A percentile compares a stretch with the other conserved stretches of the same genome.
Evolutionary conservation across 2,888 invertebrate genomes (phyloP).

Genomic region (Corythucha ciliata): DNA sequence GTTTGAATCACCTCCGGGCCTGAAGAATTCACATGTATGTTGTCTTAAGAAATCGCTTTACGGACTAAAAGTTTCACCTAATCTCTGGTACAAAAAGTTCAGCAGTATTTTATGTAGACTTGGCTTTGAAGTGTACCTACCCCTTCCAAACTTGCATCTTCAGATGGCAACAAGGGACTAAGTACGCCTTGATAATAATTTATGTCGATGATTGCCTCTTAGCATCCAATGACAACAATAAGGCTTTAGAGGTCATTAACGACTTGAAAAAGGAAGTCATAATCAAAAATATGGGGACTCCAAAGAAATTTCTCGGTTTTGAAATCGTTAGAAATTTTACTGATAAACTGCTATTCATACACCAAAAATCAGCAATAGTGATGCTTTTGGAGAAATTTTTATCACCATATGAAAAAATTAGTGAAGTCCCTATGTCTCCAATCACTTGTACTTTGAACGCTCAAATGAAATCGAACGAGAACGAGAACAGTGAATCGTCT

Average conservation of each 20-base stretch:
- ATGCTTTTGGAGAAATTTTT: not conserved
- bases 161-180: not conserved
- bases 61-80: too few species aligned
- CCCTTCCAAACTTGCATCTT: constrained; percentile 2
- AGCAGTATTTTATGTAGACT: constrained; percentile 1
- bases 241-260: too few species aligned
- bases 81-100: not conserved
- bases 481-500: not conserved
- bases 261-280: too few species aligned
- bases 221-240: too few species aligned
- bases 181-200: not conserved
- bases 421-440: not conserved
- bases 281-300: too few species aligned
- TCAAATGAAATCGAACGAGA: not conserved
- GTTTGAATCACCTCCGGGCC: too few species aligned
- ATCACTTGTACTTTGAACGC: constrained; percentile 1
- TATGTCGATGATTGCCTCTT: too few species aligned
- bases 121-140: constrained; percentile 3
- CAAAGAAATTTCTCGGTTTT: too few species aligned
- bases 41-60: constrained; percentile 8
- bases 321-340: too few species aligned
- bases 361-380: not conserved
- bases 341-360: too few species aligned
- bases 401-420: not conserved
- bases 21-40: constrained; percentile 5